These are phyloP conservation scores for Protonemura montana DNA, from an alignment of 2,888 invertebrate species.

Conservation along the genomic window DNA sequence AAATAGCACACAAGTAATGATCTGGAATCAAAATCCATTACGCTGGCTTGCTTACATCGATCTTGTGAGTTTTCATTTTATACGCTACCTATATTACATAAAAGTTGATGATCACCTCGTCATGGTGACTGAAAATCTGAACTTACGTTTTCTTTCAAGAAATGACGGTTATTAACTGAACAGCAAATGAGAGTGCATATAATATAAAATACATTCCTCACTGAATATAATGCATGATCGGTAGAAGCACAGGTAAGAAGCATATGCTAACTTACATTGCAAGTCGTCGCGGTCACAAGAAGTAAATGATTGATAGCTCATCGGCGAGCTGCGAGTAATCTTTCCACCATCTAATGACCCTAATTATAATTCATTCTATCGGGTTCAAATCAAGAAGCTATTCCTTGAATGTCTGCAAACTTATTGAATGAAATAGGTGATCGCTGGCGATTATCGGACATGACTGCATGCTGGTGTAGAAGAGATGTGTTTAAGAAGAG, in stretches of 20 bases:
- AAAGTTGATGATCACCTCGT: neutral
- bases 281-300: neutral
- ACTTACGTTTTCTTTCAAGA: neutral
- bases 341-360: neutral
- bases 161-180: neutral
- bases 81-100: neutral
- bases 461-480: neutral
- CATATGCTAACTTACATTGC: neutral
- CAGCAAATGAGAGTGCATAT: neutral
- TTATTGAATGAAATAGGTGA: neutral
- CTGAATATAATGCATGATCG: neutral
- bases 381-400: neutral
- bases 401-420: neutral
- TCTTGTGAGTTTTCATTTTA: neutral
- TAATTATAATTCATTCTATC: neutral
- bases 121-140: neutral
- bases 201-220: too few relatives aligned
- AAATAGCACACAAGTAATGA: neutral
- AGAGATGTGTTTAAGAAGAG: neutral
- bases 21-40: neutral
- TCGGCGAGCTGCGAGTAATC: neutral
- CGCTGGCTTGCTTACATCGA: neutral
- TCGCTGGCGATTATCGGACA: neutral
- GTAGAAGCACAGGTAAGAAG: neutral
- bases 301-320: neutral